A percentile compares a stretch with the other conserved stretches of the same genome.
phyloP scores from a whole-genome alignment of 2,113 vertebrate species.

The Sebastes fasciatus region DNA sequence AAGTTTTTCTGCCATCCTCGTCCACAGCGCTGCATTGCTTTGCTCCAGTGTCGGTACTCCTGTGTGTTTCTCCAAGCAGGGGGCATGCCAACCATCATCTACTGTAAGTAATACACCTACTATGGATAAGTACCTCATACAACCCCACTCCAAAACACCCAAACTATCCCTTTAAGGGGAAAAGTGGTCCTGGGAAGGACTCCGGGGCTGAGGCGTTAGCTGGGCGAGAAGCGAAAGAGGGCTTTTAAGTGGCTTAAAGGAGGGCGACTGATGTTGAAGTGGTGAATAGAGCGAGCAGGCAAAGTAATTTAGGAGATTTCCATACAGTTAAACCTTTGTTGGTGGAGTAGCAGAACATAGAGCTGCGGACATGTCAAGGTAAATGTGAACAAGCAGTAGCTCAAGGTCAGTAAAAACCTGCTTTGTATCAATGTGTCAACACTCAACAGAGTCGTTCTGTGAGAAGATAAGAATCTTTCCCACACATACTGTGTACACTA shows the following conservation, averaged over 20 bases:
- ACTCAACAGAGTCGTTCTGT: not conserved
- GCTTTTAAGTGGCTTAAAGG: conserved; percentile 14
- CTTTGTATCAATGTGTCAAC: not conserved
- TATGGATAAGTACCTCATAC: no score
- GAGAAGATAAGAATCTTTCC: conserved; percentile 6
- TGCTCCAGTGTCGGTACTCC: no score
- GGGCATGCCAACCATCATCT: no score
- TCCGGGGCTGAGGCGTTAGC: not conserved
- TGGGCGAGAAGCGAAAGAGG: not conserved
- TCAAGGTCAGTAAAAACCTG: conserved; percentile 1
- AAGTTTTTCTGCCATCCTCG: no score
- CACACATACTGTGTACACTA: not conserved
- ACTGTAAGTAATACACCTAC: no score
- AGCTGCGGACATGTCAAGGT: not conserved
- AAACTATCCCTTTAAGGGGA: not conserved
- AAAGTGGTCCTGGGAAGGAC: not conserved
- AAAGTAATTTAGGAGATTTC: conserved; percentile 20
- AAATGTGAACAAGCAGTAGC: not conserved
- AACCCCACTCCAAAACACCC: no score
- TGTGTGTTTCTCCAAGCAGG: no score
- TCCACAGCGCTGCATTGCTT: no score
- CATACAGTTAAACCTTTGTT: not conserved
- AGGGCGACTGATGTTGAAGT: conserved; percentile 23
- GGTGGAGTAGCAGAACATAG: not conserved
- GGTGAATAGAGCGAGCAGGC: conserved; percentile 3